Evolutionary conservation across 2,888 invertebrate species (phyloP).

Genomic region (Lamproptera curius): DNA sequence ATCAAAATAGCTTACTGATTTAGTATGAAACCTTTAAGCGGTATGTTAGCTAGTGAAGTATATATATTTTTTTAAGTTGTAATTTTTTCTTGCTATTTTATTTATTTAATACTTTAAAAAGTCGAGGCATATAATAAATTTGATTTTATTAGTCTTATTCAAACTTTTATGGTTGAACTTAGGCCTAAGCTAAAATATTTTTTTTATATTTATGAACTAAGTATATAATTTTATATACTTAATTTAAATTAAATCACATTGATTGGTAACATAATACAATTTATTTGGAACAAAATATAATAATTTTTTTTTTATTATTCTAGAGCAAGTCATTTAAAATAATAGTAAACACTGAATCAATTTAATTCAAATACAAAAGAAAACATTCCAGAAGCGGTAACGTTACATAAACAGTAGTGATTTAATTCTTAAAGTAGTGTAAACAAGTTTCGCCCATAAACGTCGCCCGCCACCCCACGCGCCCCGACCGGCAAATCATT

Average conservation of each 20-base stretch:
- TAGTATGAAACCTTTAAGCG: no score
- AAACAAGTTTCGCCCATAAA: slow-evolving; percentile 66
- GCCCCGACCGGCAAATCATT: slow-evolving; percentile 37
- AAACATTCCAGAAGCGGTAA: slow-evolving; percentile 35
- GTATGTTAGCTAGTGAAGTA: no score
- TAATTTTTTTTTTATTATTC: neutral
- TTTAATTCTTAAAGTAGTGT: slow-evolving; percentile 72
- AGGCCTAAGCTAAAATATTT: neutral
- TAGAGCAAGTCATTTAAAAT: neutral
- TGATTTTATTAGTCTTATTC: slow-evolving; percentile 21
- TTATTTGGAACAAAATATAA: neutral
- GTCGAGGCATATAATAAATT: no score
- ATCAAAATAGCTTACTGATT: slow-evolving; percentile 41
- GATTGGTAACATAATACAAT: no score
- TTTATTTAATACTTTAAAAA: slow-evolving; percentile 22
- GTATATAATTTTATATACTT: no score
- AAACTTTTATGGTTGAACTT: neutral
- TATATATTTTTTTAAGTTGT: neutral
- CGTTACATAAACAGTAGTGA: slow-evolving; percentile 52
- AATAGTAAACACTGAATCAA: neutral
- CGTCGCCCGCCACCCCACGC: slow-evolving; percentile 37
- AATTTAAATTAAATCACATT: no score
- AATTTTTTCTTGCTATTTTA: slow-evolving; percentile 8
- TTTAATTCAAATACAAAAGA: slow-evolving; percentile 7
- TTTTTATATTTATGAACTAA: neutral